These are phyloP conservation scores for Amia ocellicauda DNA, from an alignment of 2,113 vertebrate species.

Conservation along the genomic window DNA sequence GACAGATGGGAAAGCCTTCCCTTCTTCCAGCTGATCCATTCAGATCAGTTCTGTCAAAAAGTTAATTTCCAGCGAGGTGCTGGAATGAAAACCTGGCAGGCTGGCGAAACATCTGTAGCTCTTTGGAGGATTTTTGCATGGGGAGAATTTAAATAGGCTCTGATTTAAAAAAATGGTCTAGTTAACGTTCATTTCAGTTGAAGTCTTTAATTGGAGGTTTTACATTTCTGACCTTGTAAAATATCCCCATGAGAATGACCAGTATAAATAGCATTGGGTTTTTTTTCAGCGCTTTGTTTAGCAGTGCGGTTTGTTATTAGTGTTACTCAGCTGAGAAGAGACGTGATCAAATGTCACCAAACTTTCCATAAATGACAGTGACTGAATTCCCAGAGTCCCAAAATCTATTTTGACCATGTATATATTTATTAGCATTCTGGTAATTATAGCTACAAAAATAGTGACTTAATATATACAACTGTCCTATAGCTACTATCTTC, in stretches of 20 bases:
- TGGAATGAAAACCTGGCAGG: background rate
- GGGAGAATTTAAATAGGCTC: background rate
- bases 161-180: background rate
- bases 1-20: slow-evolving; percentile 17
- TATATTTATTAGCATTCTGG: too few relatives aligned
- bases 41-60: slow-evolving; percentile 11
- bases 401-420: too few relatives aligned
- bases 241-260: background rate
- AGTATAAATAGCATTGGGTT: background rate
- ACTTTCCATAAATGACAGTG: too few relatives aligned
- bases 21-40: slow-evolving; percentile 17
- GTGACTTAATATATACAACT: too few relatives aligned
- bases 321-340: too few relatives aligned
- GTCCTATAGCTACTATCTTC: too few relatives aligned
- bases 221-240: background rate
- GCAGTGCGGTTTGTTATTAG: too few relatives aligned
- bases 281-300: background rate
- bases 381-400: too few relatives aligned
- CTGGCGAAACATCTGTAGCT: slow-evolving; percentile 18
- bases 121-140: background rate
- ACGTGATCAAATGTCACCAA: too few relatives aligned
- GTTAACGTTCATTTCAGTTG: background rate
- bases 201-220: background rate
- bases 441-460: too few relatives aligned
- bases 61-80: background rate